Conservation (phyloP, 2,888 invertebrate genomes). For the Meiosimyza decipiens region DNA sequence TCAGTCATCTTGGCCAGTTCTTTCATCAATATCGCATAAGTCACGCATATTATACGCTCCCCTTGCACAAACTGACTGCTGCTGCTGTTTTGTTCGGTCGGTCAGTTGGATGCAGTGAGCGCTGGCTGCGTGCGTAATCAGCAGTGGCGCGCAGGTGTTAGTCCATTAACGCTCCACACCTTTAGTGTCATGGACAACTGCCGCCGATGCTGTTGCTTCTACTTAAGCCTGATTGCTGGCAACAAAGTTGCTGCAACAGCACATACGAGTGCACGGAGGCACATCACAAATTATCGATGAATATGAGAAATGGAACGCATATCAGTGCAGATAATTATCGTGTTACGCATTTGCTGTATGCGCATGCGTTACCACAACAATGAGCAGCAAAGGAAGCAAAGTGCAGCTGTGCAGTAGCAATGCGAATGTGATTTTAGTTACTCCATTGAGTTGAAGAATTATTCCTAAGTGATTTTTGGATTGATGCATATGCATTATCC, state of each 20-base stretch:
- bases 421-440: neutral
- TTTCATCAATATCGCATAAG: conserved; percentile 20
- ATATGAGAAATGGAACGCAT: conserved; percentile 12
- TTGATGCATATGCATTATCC: too few species aligned
- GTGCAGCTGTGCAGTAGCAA: neutral
- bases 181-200: conserved; percentile 42
- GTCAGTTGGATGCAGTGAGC: neutral
- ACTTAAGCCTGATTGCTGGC: too few species aligned
- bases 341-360: conserved; percentile 30
- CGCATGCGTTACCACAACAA: conserved; percentile 32
- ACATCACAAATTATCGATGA: conserved; percentile 26
- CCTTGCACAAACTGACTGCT: neutral
- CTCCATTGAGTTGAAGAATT: too few species aligned
- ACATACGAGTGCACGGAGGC: neutral
- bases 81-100: neutral
- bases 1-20: neutral
- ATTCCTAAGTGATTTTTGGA: too few species aligned
- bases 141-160: conserved; percentile 49
- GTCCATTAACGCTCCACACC: conserved; percentile 48
- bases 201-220: neutral
- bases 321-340: conserved; percentile 35
- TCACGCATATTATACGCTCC: conserved; percentile 17
- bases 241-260: too few species aligned
- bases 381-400: neutral
- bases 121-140: conserved; percentile 26